Evolutionary conservation across 2,113 vertebrate species (phyloP).

Genomic region (Pomatorhinus ruficollis): DNA sequence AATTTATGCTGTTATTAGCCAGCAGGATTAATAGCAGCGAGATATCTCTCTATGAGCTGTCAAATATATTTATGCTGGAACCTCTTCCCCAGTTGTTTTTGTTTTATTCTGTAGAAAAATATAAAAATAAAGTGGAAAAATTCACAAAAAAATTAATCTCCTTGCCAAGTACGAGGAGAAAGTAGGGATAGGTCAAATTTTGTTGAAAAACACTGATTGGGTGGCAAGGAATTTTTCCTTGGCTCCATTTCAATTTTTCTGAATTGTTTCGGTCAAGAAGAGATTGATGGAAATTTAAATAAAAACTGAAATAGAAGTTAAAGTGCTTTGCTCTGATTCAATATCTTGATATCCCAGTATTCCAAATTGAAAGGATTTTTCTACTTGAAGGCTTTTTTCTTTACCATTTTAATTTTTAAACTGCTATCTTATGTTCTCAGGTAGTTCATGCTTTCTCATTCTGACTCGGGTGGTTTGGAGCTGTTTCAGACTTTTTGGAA

Average conservation of each 20-base stretch:
- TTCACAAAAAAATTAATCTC: background rate
- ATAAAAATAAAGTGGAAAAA: background rate
- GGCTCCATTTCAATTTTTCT: background rate
- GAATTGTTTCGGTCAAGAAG: constrained; percentile 1
- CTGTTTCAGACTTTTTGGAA: background rate
- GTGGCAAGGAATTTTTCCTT: constrained; percentile 6
- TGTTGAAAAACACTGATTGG: background rate
- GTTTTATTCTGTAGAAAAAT: background rate
- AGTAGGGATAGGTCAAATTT: background rate
- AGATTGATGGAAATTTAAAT: constrained; percentile 32
- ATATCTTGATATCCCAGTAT: constrained; percentile 13
- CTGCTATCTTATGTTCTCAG: background rate
- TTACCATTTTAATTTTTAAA: constrained; percentile 23
- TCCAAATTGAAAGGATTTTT: constrained; percentile 29
- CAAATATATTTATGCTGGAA: background rate
- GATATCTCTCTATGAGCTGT: background rate
- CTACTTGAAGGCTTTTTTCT: background rate
- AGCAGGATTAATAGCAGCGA: background rate
- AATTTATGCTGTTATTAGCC: background rate
- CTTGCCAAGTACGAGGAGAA: background rate
- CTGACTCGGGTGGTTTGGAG: constrained; percentile 3
- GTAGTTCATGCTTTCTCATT: background rate
- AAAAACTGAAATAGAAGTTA: constrained; percentile 29
- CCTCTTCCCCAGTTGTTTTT: background rate
- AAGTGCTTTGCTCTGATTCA: constrained; percentile 9